Evolutionary conservation across 2,888 invertebrate species (phyloP), one percentile per base, ranked within the genome.

Genomic region (Dasypogon diadema): DNA sequence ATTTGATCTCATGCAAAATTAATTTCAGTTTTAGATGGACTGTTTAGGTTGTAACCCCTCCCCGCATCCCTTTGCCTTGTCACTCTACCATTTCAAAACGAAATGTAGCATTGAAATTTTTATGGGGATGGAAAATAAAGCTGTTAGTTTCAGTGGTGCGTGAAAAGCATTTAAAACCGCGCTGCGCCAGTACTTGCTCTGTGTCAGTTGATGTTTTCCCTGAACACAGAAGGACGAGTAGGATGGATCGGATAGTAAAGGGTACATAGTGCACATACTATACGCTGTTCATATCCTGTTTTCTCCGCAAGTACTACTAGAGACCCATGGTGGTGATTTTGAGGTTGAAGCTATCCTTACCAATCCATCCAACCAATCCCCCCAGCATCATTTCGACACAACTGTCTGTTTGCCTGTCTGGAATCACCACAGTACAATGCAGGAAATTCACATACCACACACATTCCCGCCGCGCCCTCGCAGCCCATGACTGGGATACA

Each of bases 101-200:
- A 6, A 12, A 6, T 12, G 10, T 42, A 60, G 2, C 34, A 60
- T 16, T 60, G 30, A 37, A 60, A 34, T 21, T 60, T 60, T 26
- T 60, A 60, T 60, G 12, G 30, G 16, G 21, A 24, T 26, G 30
- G 30, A 60, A 60, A 60, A 60, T 60, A 34, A 34, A 60, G 37
- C 34, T 58, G 34, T 58, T 58, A 58, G 34, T 18, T 60, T 8
- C 58, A 60, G 14, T 30, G 58, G 37, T 60, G 58, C 34, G 18
- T 60, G 18, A 37, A 30, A 58, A 42, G 42, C 42, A 42, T 42
- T 30, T 42, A 42, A 42, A 42, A 42, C 42, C 42, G 1, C 12
- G n/a, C n/a, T n/a, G n/a, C n/a, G 42, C 12, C 42, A 12, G 42
- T 42, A 30, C 10, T 6, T 3, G 12, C 2, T 42, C 3, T 42